Evolutionary conservation across 1,140 invertebrate species (phyloP).

Genomic region (Batillaria attramentaria): DNA sequence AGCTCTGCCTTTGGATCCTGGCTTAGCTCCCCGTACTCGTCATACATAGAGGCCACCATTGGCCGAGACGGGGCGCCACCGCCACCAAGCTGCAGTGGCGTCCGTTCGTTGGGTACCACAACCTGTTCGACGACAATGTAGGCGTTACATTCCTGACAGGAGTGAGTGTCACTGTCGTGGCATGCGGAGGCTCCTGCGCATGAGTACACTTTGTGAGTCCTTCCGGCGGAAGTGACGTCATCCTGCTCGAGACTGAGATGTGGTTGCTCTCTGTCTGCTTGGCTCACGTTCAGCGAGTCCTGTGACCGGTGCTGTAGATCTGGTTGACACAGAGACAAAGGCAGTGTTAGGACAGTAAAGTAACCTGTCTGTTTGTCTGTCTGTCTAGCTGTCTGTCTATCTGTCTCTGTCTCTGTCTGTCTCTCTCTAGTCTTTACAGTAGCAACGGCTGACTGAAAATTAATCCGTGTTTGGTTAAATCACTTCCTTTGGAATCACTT

Average conservation of each 20-base stretch:
- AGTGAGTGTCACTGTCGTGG: not conserved
- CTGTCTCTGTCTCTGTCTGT: too few species aligned
- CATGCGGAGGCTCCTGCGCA: not conserved
- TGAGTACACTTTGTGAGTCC: not conserved
- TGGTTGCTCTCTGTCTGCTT: not conserved
- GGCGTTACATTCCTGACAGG: not conserved
- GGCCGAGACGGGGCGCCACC: not conserved
- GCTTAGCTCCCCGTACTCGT: constrained; percentile 31
- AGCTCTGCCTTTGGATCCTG: constrained; percentile 9
- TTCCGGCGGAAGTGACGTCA: constrained; percentile 16
- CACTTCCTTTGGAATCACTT: too few species aligned
- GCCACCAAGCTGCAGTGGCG: constrained; percentile 3
- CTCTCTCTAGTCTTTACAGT: too few species aligned
- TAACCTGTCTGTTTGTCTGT: too few species aligned
- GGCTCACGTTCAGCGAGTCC: not conserved
- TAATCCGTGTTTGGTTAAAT: too few species aligned
- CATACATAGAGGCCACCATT: constrained; percentile 27
- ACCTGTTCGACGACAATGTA: constrained; percentile 10
- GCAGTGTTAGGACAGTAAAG: not conserved
- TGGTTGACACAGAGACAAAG: not conserved
- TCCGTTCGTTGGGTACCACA: constrained; percentile 8
- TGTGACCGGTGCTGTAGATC: not conserved
- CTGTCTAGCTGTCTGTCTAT: too few species aligned
- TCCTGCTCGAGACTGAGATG: not conserved
- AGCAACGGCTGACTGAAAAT: too few species aligned